A percentile compares a stretch with the other conserved stretches of the same genome.
phyloP scores from a whole-genome alignment of 2,113 vertebrate species.

The Phylloscopus whistleri region DNA sequence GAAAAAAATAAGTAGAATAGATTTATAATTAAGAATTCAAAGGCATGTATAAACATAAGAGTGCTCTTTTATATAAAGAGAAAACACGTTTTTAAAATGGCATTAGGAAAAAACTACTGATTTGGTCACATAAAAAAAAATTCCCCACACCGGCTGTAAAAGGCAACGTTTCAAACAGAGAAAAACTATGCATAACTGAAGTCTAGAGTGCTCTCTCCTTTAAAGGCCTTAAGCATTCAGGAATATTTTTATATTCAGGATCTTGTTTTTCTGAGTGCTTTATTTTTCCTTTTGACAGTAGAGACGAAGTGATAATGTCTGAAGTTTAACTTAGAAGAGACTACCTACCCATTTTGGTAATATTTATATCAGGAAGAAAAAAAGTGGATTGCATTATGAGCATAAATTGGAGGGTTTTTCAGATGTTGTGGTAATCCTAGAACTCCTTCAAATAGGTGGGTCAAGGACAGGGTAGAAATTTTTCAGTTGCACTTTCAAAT shows the following conservation, averaged over 20 bases:
- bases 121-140: neutral
- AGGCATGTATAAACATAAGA: neutral
- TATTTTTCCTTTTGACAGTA: neutral
- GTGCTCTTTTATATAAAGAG: neutral
- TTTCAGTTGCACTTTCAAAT: neutral
- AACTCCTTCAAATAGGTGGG: neutral
- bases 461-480: neutral
- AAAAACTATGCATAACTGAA: neutral
- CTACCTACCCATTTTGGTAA: neutral
- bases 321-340: neutral
- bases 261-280: neutral
- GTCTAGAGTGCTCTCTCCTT: neutral
- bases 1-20: neutral
- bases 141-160: neutral
- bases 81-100: neutral
- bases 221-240: neutral
- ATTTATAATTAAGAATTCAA: neutral
- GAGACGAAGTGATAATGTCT: neutral
- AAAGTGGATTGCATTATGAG: rapidly evolving
- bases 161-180: neutral
- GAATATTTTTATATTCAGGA: neutral
- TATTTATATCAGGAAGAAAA: neutral
- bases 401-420: neutral
- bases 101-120: neutral
- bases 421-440: neutral